Base-by-base conservation (phyloP, 2,113 vertebrate genomes). In the Aplodontia rufa region DNA sequence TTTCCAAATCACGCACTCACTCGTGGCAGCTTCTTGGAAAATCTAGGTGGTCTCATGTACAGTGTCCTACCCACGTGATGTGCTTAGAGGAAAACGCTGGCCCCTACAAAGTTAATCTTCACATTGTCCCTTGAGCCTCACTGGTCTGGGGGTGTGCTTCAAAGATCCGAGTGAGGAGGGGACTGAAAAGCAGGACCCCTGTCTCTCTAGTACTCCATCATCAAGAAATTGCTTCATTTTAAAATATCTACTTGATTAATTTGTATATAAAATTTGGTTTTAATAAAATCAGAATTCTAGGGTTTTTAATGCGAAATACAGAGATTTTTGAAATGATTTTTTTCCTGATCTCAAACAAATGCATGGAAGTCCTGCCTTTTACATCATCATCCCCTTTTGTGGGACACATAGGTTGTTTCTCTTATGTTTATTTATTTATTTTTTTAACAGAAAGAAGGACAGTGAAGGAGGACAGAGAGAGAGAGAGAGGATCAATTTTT, bases 11-110 rank as follows among this genome's bases (percentile, higher is more conserved):
- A 68, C 22, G 24, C 20, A 4, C 19, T 30, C 14, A 28, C 3
- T 47, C 3, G 16, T 1, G 47, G 37, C 3, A 37, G 8, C 30
- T 91, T 51, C 30, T 37, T 8, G 11, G 30, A 72, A 79, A 72
- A 32, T 47, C 45, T 14, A 26, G 72, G 47, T 11, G 8, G 10
- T 11, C 1, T 0, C 13, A 74, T 1, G 1, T 13, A 22, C 26
- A 5, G 16, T 1, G 4, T n/a, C n/a, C 35, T 47, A 35, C 11
- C 60, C 16, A 6, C 0, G 12, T 2, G n/a, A 42, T 49, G 35
- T 8, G 19, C 35, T 69, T 24, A 42, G 17, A 72, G n/a, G 40
- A 42, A 2, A 4, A 8, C 0, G 0, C 58, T n/a, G 14, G 58
- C 37, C 19, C 37, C 49, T 28, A 1, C 12, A 4, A 32, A 20